Conservation (phyloP, 2,888 invertebrate species). For the Anarsia innoxiella region DNA sequence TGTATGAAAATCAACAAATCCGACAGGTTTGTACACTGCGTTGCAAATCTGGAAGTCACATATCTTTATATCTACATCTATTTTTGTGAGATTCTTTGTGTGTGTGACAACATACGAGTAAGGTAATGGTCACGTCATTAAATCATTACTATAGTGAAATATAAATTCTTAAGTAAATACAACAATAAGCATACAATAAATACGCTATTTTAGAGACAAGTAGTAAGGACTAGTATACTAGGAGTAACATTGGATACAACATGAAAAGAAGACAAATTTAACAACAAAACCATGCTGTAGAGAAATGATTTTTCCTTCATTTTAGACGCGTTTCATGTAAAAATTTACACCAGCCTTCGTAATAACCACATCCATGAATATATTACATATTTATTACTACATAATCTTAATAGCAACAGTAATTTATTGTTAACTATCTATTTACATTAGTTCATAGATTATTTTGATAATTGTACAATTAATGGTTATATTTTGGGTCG, state of each 20-base stretch:
- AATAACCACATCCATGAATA: not conserved
- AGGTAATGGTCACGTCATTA: no score
- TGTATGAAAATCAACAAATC: no score
- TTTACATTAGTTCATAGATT: no score
- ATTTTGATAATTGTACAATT: conserved; percentile 7
- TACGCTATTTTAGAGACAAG: conserved; percentile 6
- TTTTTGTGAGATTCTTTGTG: no score
- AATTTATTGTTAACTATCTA: conserved; percentile 1
- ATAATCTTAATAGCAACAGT: conserved; percentile 1
- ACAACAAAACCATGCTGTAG: conserved; percentile 1
- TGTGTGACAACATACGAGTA: no score
- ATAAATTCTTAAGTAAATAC: conserved; percentile 4
- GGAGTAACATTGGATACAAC: conserved; percentile 4
- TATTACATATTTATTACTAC: not conserved
- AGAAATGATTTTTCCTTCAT: no score
- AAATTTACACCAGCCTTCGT: not conserved
- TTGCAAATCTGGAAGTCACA: no score
- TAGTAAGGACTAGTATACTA: conserved; percentile 12
- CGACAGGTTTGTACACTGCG: no score
- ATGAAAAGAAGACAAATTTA: conserved; percentile 2
- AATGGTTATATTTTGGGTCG: conserved; percentile 27
- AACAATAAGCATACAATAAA: conserved; percentile 11
- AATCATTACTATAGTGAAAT: no score
- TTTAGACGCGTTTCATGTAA: not conserved
- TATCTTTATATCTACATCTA: no score